Evolutionary conservation across 2,113 vertebrate species (phyloP), one percentile per base, ranked within the genome.

Genomic region (Hystrix cristata): DNA sequence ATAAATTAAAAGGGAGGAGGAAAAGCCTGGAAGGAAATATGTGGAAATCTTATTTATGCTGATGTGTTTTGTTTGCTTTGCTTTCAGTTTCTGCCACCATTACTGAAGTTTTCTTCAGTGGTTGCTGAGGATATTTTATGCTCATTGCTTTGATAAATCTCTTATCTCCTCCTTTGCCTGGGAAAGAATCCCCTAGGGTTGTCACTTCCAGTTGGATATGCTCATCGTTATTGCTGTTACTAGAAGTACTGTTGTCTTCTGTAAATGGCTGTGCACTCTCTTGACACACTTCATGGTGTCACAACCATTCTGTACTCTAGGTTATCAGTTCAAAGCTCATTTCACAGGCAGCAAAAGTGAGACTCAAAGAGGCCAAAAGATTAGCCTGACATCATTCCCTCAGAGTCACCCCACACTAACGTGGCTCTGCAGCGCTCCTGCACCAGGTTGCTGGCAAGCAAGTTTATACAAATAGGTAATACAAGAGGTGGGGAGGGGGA

Each of bases 321-420:
- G 7, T 48, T 38, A 83, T 34, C 46, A 48, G 25, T 65, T 65
- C 79, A 31, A 79, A 82, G 16, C 29, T 18, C 55, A 60, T 62
- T 96, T 92, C 81, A 90, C 2, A 81, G 34, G 13, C 25, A 53
- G 79, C 59, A 86, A 95, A 92, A 85, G 4, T 46, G 74, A 87
- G 53, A 69, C 38, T 90, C 91, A 74, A 64, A 83, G 72, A 88
- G 15, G 16, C 6, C 31, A 27, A 62, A 29, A 64, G 11, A 31
- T 27, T 62, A n/a, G 38, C 59, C 7, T 51, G 38, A 59, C 4
- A 23, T 72, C 69, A 60, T 86, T 55, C 29, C 62, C 43, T 65
- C n/a, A 51, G 12, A 31, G 21, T 51, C 3, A 21, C 19, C 25
- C 23, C 29, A 18, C 2, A 8, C 59, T 57, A 11, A 71, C 23